These are phyloP conservation scores for Varecia variegata DNA, from an alignment of 2,797 vertebrate species.

Conservation along the genomic window DNA sequence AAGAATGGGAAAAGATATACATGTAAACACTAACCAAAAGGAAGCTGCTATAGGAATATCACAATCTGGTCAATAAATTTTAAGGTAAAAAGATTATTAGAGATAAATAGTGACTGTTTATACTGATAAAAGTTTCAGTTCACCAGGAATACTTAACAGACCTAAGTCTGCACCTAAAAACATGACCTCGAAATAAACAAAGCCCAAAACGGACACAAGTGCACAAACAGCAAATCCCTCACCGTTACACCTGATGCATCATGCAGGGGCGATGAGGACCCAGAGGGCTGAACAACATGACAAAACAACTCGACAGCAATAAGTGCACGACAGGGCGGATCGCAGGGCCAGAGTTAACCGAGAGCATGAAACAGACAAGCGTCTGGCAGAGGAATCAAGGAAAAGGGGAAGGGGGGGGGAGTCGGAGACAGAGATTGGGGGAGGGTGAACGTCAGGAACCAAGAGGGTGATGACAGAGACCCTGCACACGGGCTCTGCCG, in stretches of 20 bases:
- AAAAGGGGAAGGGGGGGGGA: not conserved
- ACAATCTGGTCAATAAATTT: too few relatives aligned
- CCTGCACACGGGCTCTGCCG: not conserved
- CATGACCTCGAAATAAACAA: not conserved
- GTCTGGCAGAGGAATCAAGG: too few relatives aligned
- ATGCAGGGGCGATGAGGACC: fast-evolving
- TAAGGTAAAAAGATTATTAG: not conserved
- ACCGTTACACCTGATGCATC: not conserved
- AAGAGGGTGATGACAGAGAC: not conserved
- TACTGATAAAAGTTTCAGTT: not conserved
- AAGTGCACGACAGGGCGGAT: too few relatives aligned
- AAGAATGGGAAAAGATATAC: not conserved
- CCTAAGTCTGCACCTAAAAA: not conserved
- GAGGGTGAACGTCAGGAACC: not conserved
- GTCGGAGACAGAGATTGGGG: not conserved
- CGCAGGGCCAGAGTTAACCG: not conserved
- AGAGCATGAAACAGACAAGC: fast-evolving
- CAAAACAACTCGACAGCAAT: fast-evolving
- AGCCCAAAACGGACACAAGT: fast-evolving
- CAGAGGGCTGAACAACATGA: fast-evolving
- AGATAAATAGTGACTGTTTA: not conserved
- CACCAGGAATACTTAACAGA: not conserved
- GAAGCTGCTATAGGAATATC: not conserved
- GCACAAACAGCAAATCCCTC: not conserved
- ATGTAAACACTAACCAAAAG: not conserved